Percentiles rank a stretch among this genome's conserved stretches.
phyloP scores from a whole-genome alignment of 2,888 invertebrate species.

The Zootermopsis nevadensis region DNA sequence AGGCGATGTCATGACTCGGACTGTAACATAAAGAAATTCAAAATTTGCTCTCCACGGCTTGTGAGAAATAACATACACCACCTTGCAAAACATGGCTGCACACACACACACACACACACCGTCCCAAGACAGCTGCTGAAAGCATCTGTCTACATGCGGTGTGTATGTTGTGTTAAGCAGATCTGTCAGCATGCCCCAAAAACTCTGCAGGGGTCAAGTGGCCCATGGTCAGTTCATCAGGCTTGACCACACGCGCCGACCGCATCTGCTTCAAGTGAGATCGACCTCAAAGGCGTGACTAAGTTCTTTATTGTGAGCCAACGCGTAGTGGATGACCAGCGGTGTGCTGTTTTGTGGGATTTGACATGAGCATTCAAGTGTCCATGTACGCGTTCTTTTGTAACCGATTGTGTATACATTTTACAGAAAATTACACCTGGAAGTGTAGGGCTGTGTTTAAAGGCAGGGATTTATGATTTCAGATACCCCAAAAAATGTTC shows the following conservation, averaged over 20 bases:
- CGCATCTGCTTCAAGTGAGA: neutral
- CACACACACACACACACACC: too few relatives aligned
- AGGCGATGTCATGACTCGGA: too few relatives aligned
- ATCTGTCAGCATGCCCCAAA: neutral
- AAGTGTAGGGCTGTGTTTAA: too few relatives aligned
- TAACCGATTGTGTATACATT: neutral
- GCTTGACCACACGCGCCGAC: constrained; percentile 20
- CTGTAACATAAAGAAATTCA: too few relatives aligned
- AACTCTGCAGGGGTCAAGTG: constrained; percentile 8
- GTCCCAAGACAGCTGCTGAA: neutral
- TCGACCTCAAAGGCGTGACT: neutral
- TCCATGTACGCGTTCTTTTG: neutral
- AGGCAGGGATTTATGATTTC: too few relatives aligned
- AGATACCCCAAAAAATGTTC: too few relatives aligned
- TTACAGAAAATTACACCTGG: constrained; percentile 13
- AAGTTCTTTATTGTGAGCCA: neutral
- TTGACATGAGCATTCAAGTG: neutral
- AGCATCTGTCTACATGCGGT: neutral
- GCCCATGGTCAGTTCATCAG: constrained; percentile 8
- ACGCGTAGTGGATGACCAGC: neutral
- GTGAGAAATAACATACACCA: neutral
- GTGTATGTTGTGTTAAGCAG: neutral
- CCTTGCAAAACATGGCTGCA: neutral
- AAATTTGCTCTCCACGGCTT: too few relatives aligned
- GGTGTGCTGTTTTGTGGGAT: neutral